phyloP scores from a whole-genome alignment of 2,113 vertebrate genomes.

The Furnarius figulus region DNA sequence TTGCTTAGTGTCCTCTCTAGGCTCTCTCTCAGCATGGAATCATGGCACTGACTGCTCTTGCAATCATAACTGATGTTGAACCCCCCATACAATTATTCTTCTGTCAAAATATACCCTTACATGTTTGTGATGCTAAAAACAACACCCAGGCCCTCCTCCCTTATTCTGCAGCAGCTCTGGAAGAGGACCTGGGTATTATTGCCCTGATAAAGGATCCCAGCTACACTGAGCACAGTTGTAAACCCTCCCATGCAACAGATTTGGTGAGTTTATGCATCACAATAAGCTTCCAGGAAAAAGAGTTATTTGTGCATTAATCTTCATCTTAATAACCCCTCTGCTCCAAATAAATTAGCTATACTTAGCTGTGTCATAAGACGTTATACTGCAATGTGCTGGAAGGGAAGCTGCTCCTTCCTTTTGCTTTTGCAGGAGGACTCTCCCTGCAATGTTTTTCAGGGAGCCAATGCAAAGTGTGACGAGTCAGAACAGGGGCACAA shows the following conservation, averaged over 20 bases:
- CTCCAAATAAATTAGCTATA: slow-evolving; percentile 36
- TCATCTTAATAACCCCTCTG: slow-evolving; percentile 28
- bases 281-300: slow-evolving; percentile 39
- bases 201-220: neutral
- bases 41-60: neutral
- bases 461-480: neutral
- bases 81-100: neutral
- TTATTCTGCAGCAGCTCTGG: neutral
- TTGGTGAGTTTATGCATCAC: slow-evolving; percentile 19
- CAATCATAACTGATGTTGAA: neutral
- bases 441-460: slow-evolving; percentile 3
- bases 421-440: neutral
- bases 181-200: neutral
- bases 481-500: neutral
- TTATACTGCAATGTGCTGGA: neutral
- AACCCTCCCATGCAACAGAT: slow-evolving; percentile 12
- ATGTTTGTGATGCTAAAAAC: neutral
- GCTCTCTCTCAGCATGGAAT: neutral
- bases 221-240: neutral
- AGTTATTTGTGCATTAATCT: slow-evolving; percentile 46
- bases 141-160: neutral
- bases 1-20: neutral
- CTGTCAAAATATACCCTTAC: neutral
- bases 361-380: slow-evolving; percentile 34
- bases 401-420: neutral